These are phyloP conservation scores for Cotesia typhae DNA, from an alignment of 1,140 invertebrate genomes.

Conservation along the genomic window DNA sequence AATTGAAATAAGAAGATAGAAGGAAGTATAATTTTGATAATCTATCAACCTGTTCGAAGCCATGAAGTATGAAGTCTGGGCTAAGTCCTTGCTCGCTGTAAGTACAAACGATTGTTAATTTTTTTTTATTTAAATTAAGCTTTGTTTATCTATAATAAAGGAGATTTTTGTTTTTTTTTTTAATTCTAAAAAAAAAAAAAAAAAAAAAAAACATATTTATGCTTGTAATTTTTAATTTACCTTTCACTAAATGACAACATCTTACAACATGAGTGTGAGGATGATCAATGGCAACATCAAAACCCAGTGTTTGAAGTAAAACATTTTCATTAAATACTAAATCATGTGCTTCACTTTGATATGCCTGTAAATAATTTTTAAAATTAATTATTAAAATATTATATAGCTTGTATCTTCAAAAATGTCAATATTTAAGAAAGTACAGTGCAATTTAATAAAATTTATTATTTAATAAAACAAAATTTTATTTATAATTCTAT, in stretches of 20 bases:
- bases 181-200: too few species aligned
- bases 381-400: slow-evolving; percentile 52
- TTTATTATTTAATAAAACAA: too few species aligned
- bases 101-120: slow-evolving; percentile 39
- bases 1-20: too few species aligned
- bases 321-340: slow-evolving; percentile 96
- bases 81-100: slow-evolving; percentile 92
- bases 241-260: slow-evolving; percentile 93
- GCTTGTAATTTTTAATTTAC: slow-evolving; percentile 64
- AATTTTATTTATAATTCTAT: too few species aligned
- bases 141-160: neutral
- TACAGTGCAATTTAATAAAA: too few species aligned
- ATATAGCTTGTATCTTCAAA: too few species aligned
- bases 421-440: too few species aligned
- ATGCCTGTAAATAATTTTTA: slow-evolving; percentile 70
- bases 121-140: neutral
- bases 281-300: slow-evolving; percentile 96
- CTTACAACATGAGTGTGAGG: slow-evolving; percentile 96
- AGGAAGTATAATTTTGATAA: neutral
- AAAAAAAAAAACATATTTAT: neutral
- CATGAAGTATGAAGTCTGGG: slow-evolving; percentile 97
- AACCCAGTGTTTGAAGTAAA: slow-evolving; percentile 93
- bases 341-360: slow-evolving; percentile 83
- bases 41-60: slow-evolving; percentile 88
- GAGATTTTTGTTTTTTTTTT: neutral